phyloP scores from a whole-genome alignment of 2,113 vertebrate genomes.

The Thalassoma bifasciatum region DNA sequence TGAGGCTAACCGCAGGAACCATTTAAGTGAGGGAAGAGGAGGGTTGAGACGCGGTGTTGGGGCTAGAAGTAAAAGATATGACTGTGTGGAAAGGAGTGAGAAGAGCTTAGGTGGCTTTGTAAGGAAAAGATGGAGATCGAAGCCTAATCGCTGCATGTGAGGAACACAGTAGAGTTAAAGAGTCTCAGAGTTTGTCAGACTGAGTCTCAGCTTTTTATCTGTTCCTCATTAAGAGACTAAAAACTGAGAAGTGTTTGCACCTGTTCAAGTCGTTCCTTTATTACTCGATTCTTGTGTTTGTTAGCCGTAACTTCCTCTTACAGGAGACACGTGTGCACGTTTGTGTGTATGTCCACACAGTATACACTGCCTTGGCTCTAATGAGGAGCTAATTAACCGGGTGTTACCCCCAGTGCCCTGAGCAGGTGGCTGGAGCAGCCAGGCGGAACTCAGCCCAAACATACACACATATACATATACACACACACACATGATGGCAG shows the following conservation, averaged over 20 bases:
- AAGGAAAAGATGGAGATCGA: constrained; percentile 6
- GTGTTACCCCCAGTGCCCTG: constrained; percentile 71
- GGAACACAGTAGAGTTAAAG: constrained; percentile 19
- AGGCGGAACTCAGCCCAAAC: constrained; percentile 67
- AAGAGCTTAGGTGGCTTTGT: constrained; percentile 3
- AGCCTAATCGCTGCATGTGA: not conserved
- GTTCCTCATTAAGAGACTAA: constrained; percentile 38
- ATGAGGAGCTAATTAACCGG: constrained; percentile 79
- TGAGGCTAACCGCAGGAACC: constrained; percentile 72
- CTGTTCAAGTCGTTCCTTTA: constrained; percentile 1
- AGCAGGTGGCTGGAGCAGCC: constrained; percentile 78
- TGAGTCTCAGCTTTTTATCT: constrained; percentile 14
- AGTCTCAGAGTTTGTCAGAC: constrained; percentile 16
- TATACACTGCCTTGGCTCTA: constrained; percentile 61
- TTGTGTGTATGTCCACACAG: constrained; percentile 39
- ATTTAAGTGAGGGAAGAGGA: constrained; percentile 30
- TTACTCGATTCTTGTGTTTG: constrained; percentile 29
- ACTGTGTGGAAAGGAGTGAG: constrained; percentile 18
- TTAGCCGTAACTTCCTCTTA: constrained; percentile 14
- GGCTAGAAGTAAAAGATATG: constrained; percentile 43
- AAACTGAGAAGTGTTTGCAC: constrained; percentile 29
- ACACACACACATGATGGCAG: constrained; percentile 47
- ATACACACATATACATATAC: constrained; percentile 41
- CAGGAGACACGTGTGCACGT: constrained; percentile 12
- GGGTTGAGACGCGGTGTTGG: constrained; percentile 34